A percentile compares a stretch with the other conserved stretches of the same genome.
phyloP scores from a whole-genome alignment of 2,888 invertebrate genomes.

The Pseudanteris insignis region DNA sequence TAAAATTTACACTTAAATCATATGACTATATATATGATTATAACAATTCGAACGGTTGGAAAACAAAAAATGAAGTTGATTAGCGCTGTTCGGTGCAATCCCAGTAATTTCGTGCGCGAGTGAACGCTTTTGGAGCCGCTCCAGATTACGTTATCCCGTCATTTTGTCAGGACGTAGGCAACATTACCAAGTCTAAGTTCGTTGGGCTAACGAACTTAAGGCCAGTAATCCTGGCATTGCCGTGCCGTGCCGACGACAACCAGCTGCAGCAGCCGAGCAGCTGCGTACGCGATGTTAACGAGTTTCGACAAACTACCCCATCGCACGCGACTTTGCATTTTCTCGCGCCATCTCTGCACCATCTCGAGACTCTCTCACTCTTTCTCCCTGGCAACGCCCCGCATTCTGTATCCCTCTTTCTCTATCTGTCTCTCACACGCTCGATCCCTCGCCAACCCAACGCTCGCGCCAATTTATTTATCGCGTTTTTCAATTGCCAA shows the following conservation, averaged over 20 bases:
- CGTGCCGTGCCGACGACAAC: slow-evolving; percentile 11
- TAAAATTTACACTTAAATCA: too few species aligned
- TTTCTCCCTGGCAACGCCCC: too few species aligned
- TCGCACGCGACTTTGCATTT: slow-evolving; percentile 26
- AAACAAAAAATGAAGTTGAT: too few species aligned
- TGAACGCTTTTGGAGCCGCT: slow-evolving; percentile 29
- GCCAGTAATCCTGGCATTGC: slow-evolving; percentile 35
- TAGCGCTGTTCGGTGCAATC: too few species aligned
- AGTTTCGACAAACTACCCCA: slow-evolving; percentile 23
- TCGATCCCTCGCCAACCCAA: too few species aligned
- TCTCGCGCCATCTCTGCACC: slow-evolving; percentile 8
- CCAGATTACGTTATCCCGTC: slow-evolving; percentile 40
- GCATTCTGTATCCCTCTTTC: too few species aligned
- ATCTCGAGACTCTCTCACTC: too few species aligned
- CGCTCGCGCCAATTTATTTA: slow-evolving; percentile 15
- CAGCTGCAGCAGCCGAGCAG: slow-evolving; percentile 3
- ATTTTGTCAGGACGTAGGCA: slow-evolving; percentile 39
- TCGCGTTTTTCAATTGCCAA: slow-evolving; percentile 5
- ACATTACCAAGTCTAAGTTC: slow-evolving; percentile 43
- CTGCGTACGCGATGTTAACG: slow-evolving; percentile 20
- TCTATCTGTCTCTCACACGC: too few species aligned
- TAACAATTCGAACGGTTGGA: too few species aligned
- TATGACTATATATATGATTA: too few species aligned
- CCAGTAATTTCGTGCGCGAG: too few species aligned
- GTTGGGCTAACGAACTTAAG: slow-evolving; percentile 40